phyloP scores from a whole-genome alignment of 2,113 vertebrate species.

The Saccopteryx leptura region DNA sequence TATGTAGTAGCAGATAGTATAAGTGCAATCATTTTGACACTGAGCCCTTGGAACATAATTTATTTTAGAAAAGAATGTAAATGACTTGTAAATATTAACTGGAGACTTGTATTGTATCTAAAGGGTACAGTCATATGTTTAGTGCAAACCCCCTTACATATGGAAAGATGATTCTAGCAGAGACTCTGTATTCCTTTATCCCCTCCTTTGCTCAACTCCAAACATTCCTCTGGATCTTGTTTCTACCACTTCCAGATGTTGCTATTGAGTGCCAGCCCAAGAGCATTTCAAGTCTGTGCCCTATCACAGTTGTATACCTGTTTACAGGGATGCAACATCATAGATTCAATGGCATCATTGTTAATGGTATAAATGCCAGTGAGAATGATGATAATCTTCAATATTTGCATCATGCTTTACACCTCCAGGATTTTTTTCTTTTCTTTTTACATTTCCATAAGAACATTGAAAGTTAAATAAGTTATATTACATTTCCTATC shows the following conservation, averaged over 20 bases:
- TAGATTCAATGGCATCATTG: neutral
- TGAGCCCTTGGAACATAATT: constrained; percentile 23
- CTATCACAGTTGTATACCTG: neutral
- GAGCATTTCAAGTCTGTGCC: neutral
- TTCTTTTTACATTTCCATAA: neutral
- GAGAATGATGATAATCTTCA: neutral
- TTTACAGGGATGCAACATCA: neutral
- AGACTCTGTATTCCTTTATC: neutral
- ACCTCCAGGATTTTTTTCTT: neutral
- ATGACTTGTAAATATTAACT: constrained; percentile 35
- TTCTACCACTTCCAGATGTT: neutral
- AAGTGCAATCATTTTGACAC: constrained; percentile 66
- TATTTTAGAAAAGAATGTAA: constrained; percentile 42
- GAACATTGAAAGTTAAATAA: neutral
- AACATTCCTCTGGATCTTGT: neutral
- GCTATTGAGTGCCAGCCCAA: neutral
- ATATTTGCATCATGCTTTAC: neutral
- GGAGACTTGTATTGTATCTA: neutral
- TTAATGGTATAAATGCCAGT: neutral
- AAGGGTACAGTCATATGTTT: neutral
- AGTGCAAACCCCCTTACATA: neutral
- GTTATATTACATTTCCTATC: neutral
- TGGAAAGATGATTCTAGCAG: neutral
- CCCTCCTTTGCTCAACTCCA: neutral
- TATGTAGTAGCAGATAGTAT: constrained; percentile 26